A percentile compares a stretch with the other conserved stretches of the same genome.
phyloP scores from a whole-genome alignment of 2,113 vertebrate species.

The Rhinolophus ferrumequinum region DNA sequence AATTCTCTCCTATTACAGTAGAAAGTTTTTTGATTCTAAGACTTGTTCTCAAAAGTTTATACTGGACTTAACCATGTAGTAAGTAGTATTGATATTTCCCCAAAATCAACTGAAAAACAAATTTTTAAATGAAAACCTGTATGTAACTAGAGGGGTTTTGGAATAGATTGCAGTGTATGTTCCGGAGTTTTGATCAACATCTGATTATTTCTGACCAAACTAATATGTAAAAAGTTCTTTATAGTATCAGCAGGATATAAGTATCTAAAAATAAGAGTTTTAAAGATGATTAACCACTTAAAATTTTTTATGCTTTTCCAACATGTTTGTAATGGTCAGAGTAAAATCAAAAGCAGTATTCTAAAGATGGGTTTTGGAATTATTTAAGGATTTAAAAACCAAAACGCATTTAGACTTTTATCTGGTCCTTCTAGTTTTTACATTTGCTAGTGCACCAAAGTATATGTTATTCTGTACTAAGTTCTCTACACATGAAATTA shows the following conservation, averaged over 20 bases:
- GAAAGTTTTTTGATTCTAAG: neutral
- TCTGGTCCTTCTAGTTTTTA: neutral
- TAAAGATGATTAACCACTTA: neutral
- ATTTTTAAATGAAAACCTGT: neutral
- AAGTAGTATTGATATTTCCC: neutral
- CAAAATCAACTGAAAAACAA: neutral
- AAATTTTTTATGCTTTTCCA: neutral
- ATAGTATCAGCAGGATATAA: neutral
- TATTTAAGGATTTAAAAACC: slow-evolving; percentile 36
- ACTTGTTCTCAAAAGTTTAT: neutral
- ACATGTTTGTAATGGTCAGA: neutral
- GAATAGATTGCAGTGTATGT: neutral
- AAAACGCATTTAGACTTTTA: neutral
- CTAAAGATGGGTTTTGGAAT: neutral
- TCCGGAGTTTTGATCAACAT: neutral
- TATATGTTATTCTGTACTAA: neutral
- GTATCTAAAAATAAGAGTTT: neutral
- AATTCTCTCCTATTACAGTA: neutral
- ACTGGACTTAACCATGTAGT: neutral
- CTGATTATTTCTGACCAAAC: neutral
- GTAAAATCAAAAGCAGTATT: neutral
- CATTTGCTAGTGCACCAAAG: neutral
- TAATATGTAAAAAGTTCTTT: neutral
- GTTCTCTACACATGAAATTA: neutral
- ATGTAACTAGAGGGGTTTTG: neutral